Percentiles rank a stretch among this genome's conserved stretches.
Conservation (phyloP, 37 sponge, comb jelly and placozoan genomes). For the Beroe forskalii region DNA sequence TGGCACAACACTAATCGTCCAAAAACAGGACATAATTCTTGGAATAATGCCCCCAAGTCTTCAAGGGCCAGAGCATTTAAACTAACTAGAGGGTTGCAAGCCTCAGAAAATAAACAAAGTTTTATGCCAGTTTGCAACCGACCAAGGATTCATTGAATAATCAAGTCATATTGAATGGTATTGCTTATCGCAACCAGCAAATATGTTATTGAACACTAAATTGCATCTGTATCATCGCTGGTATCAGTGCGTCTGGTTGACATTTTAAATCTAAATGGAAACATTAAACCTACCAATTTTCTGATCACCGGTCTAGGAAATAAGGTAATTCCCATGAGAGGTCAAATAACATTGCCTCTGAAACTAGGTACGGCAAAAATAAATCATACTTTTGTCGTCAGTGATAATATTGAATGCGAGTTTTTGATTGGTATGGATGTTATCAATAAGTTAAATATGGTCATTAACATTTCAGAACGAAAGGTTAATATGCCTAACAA, state of each 20-base stretch:
- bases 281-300: neutral
- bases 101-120: neutral
- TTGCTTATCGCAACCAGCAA: neutral
- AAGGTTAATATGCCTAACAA: neutral
- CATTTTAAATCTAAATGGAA: no score
- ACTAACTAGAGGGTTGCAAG: neutral
- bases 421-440: conserved; percentile 13
- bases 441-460: neutral
- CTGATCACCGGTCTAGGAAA: neutral
- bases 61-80: neutral
- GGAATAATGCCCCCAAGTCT: neutral
- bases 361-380: no score
- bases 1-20: neutral
- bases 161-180: neutral
- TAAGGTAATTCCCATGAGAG: neutral
- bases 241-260: no score
- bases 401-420: neutral
- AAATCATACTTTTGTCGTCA: neutral
- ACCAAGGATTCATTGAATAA: neutral
- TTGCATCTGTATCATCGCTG: no score
- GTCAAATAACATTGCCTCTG: no score
- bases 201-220: neutral
- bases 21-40: neutral
- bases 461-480: neutral
- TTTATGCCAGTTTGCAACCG: neutral